Conservation (phyloP, 2,797 vertebrate genomes). For the Sebastes oblongus region DNA sequence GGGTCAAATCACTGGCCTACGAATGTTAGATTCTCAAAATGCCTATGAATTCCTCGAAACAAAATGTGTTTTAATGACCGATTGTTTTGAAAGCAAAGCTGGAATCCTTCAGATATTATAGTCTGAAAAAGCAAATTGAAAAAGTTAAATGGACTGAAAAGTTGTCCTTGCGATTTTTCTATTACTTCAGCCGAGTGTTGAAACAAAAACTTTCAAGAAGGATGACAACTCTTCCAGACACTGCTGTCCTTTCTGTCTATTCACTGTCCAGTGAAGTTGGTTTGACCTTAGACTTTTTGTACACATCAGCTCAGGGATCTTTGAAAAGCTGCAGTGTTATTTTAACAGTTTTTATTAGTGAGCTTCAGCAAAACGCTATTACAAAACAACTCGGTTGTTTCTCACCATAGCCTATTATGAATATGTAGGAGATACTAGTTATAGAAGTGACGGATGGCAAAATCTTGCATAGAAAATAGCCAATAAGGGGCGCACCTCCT, state of each 20-base stretch:
- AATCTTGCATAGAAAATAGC: constrained; percentile 2
- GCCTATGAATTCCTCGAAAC: background rate
- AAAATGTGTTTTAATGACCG: background rate
- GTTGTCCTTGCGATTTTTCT: constrained; percentile 9
- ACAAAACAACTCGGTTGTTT: background rate
- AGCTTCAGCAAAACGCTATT: background rate
- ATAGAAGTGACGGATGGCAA: background rate
- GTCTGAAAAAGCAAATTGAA: background rate
- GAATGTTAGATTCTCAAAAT: background rate
- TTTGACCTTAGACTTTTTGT: background rate
- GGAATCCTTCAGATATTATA: constrained; percentile 24
- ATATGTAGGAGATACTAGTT: background rate
- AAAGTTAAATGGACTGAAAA: constrained; percentile 5
- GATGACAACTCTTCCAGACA: background rate
- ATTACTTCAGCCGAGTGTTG: background rate
- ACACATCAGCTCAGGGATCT: background rate
- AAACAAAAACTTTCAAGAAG: constrained; percentile 7
- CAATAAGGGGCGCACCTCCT: background rate
- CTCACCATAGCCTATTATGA: background rate
- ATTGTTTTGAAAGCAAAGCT: background rate
- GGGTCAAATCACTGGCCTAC: background rate
- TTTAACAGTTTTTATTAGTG: background rate
- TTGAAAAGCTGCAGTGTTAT: background rate
- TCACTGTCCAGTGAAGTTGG: background rate
- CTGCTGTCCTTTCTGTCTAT: background rate